Percentiles rank a stretch among this genome's conserved stretches.
phyloP scores from a whole-genome alignment of 2,888 invertebrate species.

The Rhopalosiphum nymphaeae region DNA sequence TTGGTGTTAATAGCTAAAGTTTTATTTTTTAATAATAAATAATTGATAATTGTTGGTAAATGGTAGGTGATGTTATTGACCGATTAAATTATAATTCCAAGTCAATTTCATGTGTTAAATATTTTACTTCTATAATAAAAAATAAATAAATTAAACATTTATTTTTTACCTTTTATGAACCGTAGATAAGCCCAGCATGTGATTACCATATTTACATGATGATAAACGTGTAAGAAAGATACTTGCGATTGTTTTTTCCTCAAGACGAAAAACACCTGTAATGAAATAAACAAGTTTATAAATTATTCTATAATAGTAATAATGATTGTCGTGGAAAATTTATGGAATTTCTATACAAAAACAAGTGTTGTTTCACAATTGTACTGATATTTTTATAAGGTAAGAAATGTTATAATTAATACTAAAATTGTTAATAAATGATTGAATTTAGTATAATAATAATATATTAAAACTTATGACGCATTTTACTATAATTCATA shows the following conservation, averaged over 20 bases:
- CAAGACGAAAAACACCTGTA: constrained; percentile 83
- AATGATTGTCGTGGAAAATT: not conserved
- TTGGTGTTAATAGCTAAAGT: not conserved
- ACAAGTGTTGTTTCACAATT: not conserved
- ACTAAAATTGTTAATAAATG: not conserved
- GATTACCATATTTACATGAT: constrained; percentile 85
- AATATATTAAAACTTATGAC: not conserved
- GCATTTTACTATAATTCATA: too few species aligned
- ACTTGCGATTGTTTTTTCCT: constrained; percentile 92
- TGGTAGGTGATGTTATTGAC: not conserved
- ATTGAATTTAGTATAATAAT: not conserved
- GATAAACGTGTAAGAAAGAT: constrained; percentile 89
- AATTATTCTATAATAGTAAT: not conserved
- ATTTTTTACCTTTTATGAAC: constrained; percentile 74
- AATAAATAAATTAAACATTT: too few species aligned
- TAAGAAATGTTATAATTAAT: not conserved
- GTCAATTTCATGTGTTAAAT: not conserved
- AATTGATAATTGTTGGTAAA: not conserved
- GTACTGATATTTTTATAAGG: not conserved
- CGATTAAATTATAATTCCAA: not conserved
- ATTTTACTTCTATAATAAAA: not conserved
- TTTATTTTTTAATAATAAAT: too few species aligned
- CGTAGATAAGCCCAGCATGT: constrained; percentile 85
- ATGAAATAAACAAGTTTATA: not conserved
- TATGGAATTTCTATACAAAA: not conserved